These are phyloP conservation scores for Apis mellifera DNA, from an alignment of 1,140 invertebrate genomes.

Conservation along the genomic window DNA sequence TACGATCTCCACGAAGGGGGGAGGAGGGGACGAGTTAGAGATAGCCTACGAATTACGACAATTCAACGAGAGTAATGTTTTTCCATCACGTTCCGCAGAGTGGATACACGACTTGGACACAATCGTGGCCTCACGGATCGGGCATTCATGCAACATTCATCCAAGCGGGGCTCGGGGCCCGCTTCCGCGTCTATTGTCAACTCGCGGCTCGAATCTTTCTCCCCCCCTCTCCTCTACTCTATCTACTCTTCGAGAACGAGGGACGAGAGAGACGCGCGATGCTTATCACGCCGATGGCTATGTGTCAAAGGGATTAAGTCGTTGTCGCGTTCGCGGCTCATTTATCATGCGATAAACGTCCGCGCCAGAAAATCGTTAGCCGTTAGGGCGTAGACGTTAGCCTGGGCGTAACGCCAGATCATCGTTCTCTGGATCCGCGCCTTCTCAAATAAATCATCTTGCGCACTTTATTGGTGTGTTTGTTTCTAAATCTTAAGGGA, in stretches of 20 bases:
- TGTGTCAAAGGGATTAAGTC: conserved; percentile 73
- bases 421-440: neutral
- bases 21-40: conserved; percentile 38
- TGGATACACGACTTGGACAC: conserved; percentile 53
- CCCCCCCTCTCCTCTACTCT: conserved; percentile 7
- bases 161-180: conserved; percentile 1
- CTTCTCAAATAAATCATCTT: conserved; percentile 4
- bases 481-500: too few relatives aligned
- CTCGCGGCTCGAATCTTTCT: conserved; percentile 38
- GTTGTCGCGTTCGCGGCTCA: conserved; percentile 66
- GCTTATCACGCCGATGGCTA: conserved; percentile 13
- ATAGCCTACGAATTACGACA: conserved; percentile 58
- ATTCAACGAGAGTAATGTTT: conserved; percentile 64
- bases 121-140: conserved; percentile 41
- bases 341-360: conserved; percentile 75
- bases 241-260: conserved; percentile 8
- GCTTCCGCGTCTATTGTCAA: conserved; percentile 66
- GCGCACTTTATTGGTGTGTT: neutral
- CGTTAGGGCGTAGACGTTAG: conserved; percentile 56
- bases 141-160: conserved; percentile 65
- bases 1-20: conserved; percentile 12
- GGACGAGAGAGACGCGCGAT: conserved; percentile 5
- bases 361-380: conserved; percentile 71
- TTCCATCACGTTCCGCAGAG: conserved; percentile 57
- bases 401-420: conserved; percentile 50